These are phyloP conservation scores for Oncorhynchus mykiss DNA, from an alignment of 2,113 vertebrate genomes.

Conservation along the genomic window DNA sequence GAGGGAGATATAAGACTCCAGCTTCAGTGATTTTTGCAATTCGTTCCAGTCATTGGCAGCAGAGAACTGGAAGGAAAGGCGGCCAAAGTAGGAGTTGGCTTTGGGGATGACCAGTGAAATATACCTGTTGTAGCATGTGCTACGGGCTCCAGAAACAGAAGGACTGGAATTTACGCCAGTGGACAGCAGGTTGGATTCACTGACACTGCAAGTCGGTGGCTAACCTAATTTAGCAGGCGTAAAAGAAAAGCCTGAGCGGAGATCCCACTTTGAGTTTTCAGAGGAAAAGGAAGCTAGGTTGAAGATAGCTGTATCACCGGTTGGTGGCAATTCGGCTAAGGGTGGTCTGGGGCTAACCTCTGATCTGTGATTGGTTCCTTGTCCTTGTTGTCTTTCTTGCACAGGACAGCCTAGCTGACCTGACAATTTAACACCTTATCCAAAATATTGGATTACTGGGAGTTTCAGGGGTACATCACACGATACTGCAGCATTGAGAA, in stretches of 20 bases:
- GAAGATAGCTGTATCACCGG: too few species aligned
- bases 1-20: too few species aligned
- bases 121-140: too few species aligned
- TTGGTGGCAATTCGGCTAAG: not conserved
- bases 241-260: not conserved
- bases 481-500: not conserved
- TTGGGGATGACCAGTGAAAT: too few species aligned
- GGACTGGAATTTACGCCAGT: slow-evolving; percentile 30
- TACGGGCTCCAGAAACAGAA: slow-evolving; percentile 12
- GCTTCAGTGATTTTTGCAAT: too few species aligned
- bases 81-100: too few species aligned
- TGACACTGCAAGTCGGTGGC: not conserved
- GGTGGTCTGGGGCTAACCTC: not conserved
- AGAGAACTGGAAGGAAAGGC: too few species aligned
- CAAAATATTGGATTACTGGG: not conserved
- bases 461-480: not conserved
- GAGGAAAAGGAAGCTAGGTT: too few species aligned
- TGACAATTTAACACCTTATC: slow-evolving; percentile 1
- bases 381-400: slow-evolving; percentile 7
- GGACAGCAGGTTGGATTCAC: not conserved
- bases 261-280: too few species aligned
- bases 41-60: too few species aligned
- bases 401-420: not conserved
- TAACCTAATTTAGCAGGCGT: not conserved
- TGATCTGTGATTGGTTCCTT: slow-evolving; percentile 5